phyloP scores from a whole-genome alignment of 2,113 vertebrate genomes.

The Mormoops blainvillei region DNA sequence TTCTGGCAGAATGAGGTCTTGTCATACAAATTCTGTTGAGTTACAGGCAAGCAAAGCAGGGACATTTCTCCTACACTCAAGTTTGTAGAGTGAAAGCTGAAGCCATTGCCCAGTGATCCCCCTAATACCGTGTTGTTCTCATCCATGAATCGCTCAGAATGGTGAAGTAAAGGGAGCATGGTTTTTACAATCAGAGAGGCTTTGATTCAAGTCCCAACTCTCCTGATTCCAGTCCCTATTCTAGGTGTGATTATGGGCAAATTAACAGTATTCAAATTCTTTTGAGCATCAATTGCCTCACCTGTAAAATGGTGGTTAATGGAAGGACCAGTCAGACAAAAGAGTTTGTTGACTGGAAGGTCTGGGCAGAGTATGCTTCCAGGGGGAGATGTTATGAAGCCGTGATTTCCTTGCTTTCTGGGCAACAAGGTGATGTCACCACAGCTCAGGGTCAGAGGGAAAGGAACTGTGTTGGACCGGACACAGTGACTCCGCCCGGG shows the following conservation, averaged over 20 bases:
- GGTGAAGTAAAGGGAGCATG: not conserved
- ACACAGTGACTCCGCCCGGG: not conserved
- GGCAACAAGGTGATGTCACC: not conserved
- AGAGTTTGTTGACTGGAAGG: not conserved
- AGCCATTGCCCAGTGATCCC: not conserved
- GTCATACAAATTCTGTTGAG: not conserved
- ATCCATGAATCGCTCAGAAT: not conserved
- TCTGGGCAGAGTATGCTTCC: not conserved
- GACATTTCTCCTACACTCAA: not conserved
- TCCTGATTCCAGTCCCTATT: not conserved
- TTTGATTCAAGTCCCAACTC: not conserved
- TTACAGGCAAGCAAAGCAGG: not conserved
- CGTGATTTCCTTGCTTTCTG: not conserved
- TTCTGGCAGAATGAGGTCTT: not conserved
- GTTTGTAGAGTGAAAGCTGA: not conserved
- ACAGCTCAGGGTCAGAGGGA: not conserved
- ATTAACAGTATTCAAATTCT: not conserved
- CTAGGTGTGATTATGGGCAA: not conserved
- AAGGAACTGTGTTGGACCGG: not conserved
- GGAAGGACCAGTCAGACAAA: not conserved
- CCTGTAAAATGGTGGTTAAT: not conserved
- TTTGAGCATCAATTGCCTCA: not conserved
- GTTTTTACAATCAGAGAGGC: not conserved
- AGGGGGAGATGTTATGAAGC: fast-evolving
- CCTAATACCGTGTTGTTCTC: not conserved